These are phyloP conservation scores for Arremon brunneinucha DNA, from an alignment of 2,797 vertebrate species.

Conservation along the genomic window DNA sequence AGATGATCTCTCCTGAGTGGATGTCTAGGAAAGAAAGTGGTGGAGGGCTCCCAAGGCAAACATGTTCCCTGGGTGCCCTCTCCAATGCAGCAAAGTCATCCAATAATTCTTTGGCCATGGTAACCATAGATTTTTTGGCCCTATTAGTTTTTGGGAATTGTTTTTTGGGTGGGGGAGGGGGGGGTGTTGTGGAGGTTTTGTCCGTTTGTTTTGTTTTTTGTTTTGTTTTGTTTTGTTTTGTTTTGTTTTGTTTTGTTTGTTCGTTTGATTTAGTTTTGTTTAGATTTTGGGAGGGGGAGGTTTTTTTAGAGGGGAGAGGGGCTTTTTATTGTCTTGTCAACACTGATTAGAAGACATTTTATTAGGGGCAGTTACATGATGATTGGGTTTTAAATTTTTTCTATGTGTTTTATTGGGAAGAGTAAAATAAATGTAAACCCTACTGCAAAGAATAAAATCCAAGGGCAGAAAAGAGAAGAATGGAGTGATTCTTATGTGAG, in stretches of 20 bases:
- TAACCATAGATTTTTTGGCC: not conserved
- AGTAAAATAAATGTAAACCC: not conserved
- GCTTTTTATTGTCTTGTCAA: not conserved
- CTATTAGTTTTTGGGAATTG: not conserved
- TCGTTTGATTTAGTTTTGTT: not conserved
- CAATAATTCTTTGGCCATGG: not conserved
- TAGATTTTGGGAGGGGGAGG: not conserved
- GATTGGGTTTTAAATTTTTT: not conserved
- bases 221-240: not conserved
- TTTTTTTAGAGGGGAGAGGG: rapidly evolving
- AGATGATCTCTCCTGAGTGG: not conserved
- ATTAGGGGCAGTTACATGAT: not conserved
- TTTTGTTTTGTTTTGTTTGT: not conserved
- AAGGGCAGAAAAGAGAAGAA: not conserved
- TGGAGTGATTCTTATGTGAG: not conserved
- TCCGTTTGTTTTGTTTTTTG: not conserved
- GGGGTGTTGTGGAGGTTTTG: not conserved
- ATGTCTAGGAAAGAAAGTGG: not conserved
- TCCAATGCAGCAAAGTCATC: not conserved
- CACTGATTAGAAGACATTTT: not conserved
- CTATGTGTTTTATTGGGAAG: not conserved
- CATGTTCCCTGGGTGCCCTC: not conserved
- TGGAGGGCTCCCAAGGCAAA: not conserved
- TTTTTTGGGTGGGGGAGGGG: rapidly evolving
- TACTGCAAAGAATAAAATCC: not conserved